A percentile compares a stretch with the other conserved stretches of the same genome.
These are phyloP conservation scores for Luehdorfia chinensis DNA, from an alignment of 1,140 invertebrate species.

Conservation along the genomic window DNA sequence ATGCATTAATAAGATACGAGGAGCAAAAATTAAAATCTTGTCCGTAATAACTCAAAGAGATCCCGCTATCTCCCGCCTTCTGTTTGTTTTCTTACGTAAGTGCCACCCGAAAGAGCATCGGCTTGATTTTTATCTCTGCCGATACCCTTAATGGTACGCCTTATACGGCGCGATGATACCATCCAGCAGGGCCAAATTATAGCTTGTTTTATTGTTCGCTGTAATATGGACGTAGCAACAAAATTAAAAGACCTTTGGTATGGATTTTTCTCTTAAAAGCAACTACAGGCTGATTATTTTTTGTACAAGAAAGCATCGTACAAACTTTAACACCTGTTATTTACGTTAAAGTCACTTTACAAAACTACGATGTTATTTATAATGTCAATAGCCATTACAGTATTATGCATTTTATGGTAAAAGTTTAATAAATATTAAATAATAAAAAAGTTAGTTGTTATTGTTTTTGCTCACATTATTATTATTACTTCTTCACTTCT, in stretches of 20 bases:
- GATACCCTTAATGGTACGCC: conserved; percentile 43
- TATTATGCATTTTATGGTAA: no score
- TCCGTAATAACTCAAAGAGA: no score
- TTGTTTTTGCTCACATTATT: no score
- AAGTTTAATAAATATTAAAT: no score
- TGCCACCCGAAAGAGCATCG: conserved; percentile 13
- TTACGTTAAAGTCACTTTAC: no score
- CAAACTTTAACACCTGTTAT: no score
- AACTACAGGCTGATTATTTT: conserved; percentile 15
- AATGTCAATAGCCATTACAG: no score
- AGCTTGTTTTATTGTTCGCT: conserved; percentile 33
- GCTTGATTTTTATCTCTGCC: conserved; percentile 39
- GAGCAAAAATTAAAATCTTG: background rate
- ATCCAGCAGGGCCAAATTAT: conserved; percentile 28
- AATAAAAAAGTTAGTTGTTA: no score
- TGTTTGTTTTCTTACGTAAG: no score
- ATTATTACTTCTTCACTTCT: no score
- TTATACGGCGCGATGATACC: conserved; percentile 40
- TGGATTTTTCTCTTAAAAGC: conserved; percentile 19
- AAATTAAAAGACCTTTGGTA: conserved; percentile 22
- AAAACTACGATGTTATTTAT: conserved; percentile 1
- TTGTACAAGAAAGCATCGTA: background rate
- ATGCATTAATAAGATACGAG: no score
- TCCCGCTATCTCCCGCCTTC: no score
- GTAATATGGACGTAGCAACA: conserved; percentile 24